A percentile compares a stretch with the other conserved stretches of the same genome.
Conservation (phyloP, 2,797 vertebrate genomes). For the Xenops minutus region DNA sequence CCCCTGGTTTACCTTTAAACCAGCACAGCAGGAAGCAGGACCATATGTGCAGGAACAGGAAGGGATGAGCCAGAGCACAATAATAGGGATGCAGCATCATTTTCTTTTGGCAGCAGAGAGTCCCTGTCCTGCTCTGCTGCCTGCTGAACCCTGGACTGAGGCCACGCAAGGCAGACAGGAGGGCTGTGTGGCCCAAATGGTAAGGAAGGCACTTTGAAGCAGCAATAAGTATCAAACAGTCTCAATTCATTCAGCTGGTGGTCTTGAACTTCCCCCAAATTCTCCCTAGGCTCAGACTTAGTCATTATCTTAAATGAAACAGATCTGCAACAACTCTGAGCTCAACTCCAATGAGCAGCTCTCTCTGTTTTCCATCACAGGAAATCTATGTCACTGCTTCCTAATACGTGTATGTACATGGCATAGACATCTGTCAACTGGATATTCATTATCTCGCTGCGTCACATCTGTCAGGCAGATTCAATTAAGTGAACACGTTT, state of each 20-base stretch:
- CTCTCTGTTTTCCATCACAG: not conserved
- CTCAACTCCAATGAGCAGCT: not conserved
- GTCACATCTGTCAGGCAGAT: slow-evolving; percentile 21
- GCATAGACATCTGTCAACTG: slow-evolving; percentile 6
- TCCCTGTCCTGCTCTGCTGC: not conserved
- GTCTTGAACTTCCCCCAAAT: not conserved
- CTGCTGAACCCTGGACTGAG: not conserved
- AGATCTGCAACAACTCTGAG: not conserved
- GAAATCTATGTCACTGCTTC: not conserved
- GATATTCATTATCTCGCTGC: not conserved
- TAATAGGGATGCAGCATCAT: accelerated
- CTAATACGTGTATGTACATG: not conserved
- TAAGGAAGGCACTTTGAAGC: not conserved
- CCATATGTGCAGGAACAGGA: not conserved
- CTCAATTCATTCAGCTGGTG: not conserved
- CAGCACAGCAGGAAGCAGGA: not conserved
- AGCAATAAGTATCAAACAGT: accelerated
- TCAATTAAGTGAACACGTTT: not conserved
- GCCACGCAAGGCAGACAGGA: not conserved
- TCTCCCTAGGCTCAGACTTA: not conserved
- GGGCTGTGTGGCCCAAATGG: not conserved
- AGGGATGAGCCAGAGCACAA: not conserved
- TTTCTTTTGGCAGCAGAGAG: not conserved
- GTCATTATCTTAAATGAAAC: not conserved
- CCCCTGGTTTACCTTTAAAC: too few species aligned